A percentile compares a stretch with the other conserved stretches of the same genome.
These are phyloP conservation scores for Eretmochelys imbricata DNA, from an alignment of 2,113 vertebrate genomes.

Conservation along the genomic window DNA sequence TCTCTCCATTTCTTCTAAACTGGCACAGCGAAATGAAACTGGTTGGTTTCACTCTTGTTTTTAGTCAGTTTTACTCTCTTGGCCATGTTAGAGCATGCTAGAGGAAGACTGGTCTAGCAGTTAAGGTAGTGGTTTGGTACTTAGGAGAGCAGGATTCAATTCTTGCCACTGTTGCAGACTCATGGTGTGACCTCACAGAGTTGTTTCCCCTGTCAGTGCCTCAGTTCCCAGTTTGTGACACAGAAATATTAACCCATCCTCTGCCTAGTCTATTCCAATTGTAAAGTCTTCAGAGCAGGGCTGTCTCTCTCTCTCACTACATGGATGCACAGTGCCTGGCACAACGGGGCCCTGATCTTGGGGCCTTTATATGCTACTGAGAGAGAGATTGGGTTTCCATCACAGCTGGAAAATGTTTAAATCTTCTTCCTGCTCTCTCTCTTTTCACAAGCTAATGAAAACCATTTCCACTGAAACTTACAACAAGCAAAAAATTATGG, in stretches of 20 bases:
- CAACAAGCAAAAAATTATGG: accelerated
- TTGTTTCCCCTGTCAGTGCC: neutral
- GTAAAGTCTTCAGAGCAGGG: accelerated
- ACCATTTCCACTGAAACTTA: neutral
- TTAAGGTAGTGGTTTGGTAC: accelerated
- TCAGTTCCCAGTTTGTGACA: accelerated
- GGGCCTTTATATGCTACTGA: neutral
- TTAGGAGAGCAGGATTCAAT: neutral
- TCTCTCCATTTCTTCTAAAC: neutral
- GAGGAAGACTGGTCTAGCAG: neutral
- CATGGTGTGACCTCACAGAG: neutral
- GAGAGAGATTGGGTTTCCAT: neutral
- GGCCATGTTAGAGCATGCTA: neutral
- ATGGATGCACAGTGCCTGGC: accelerated
- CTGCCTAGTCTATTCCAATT: accelerated
- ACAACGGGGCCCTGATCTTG: accelerated
- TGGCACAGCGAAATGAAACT: neutral
- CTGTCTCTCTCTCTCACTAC: neutral
- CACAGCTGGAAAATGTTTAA: accelerated
- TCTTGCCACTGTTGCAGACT: accelerated
- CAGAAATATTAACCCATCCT: neutral
- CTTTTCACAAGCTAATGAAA: neutral
- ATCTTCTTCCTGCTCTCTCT: accelerated
- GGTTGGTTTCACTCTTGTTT: neutral
- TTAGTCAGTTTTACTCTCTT: neutral